These are phyloP conservation scores for Cheilosia vulpina DNA, from an alignment of 2,888 invertebrate species.

Conservation along the genomic window DNA sequence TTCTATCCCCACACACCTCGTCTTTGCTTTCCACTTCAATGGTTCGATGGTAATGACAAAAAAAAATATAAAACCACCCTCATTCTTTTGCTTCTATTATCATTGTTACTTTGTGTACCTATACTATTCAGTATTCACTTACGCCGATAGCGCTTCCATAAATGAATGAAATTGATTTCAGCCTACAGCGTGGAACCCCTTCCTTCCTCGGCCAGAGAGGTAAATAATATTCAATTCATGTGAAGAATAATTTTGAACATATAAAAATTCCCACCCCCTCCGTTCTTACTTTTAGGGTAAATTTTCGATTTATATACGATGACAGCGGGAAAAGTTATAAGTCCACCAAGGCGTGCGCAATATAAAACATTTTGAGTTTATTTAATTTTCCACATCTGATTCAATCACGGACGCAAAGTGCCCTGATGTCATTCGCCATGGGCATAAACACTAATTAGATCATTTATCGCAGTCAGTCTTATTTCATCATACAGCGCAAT, in stretches of 20 bases:
- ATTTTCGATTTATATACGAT: background rate
- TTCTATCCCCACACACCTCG: background rate
- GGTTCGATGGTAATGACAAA: background rate
- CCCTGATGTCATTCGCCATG: constrained; percentile 13
- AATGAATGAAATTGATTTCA: background rate
- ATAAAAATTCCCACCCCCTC: background rate
- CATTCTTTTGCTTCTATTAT: constrained; percentile 2
- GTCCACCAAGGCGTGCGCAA: background rate
- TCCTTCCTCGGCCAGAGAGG: background rate
- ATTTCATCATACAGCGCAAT: constrained; percentile 20
- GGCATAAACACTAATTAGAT: constrained; percentile 10
- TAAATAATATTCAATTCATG: constrained; percentile 8
- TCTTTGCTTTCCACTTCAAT: background rate
- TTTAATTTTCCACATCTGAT: constrained; percentile 19
- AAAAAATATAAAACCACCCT: constrained; percentile 7
- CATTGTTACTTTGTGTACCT: background rate
- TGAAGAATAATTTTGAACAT: constrained; percentile 2
- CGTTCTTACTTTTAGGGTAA: constrained; percentile 13
- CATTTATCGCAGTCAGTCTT: constrained; percentile 11
- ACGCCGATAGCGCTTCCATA: background rate
- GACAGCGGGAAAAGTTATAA: constrained; percentile 3
- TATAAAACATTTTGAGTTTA: constrained; percentile 22
- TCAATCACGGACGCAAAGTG: background rate
- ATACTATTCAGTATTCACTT: constrained; percentile 3
- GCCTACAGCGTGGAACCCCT: background rate